Conservation (phyloP, 1,140 invertebrate genomes). For the Nebria ingens region DNA sequence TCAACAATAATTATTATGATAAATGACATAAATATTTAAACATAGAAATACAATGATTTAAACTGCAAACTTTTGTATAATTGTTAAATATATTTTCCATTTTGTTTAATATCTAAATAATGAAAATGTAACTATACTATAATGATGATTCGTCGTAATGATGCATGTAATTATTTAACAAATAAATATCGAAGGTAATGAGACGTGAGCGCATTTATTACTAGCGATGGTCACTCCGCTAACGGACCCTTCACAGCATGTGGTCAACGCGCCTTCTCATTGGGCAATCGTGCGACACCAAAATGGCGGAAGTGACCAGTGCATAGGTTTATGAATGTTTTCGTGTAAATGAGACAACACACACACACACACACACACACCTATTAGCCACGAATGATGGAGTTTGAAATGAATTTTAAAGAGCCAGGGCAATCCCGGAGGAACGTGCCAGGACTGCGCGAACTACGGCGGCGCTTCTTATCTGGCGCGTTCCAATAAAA, state of each 20-base stretch:
- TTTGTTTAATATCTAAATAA: too few relatives aligned
- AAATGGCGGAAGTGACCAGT: background rate
- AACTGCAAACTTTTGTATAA: too few relatives aligned
- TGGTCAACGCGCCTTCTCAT: background rate
- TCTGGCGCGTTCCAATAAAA: constrained; percentile 10
- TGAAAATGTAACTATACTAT: too few relatives aligned
- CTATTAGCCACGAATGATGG: constrained; percentile 32
- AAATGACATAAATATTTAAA: too few relatives aligned
- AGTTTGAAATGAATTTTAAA: constrained; percentile 35
- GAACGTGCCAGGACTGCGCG: constrained; percentile 82
- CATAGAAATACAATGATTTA: too few relatives aligned
- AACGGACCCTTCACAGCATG: background rate
- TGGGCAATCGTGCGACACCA: background rate
- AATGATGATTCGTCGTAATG: too few relatives aligned
- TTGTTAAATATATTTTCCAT: too few relatives aligned
- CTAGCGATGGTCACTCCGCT: background rate
- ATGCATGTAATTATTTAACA: background rate
- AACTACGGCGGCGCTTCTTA: constrained; percentile 2
- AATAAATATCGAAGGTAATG: background rate
- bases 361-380: too few relatives aligned
- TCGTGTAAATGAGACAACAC: too few relatives aligned
- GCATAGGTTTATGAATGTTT: too few relatives aligned
- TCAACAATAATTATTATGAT: too few relatives aligned
- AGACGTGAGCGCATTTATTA: background rate
- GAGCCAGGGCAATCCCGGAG: constrained; percentile 25